Percentiles rank a stretch among this genome's conserved stretches.
Conservation (phyloP, 2,113 vertebrate genomes). For the Oncorhynchus keta region DNA sequence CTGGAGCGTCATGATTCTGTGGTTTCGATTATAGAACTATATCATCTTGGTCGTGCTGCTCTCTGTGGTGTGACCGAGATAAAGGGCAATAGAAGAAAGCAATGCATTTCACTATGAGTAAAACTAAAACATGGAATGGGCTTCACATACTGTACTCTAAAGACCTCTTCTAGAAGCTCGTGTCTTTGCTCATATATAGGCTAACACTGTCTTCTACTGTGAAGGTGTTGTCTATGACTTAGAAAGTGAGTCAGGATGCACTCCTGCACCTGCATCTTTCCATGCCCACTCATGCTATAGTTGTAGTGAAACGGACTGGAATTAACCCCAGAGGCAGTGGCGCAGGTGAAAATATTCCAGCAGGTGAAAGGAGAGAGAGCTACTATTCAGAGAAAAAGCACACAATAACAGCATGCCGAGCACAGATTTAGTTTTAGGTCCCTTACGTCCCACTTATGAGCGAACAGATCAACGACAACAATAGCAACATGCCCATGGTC, state of each 20-base stretch:
- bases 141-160: not conserved
- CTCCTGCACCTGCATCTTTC: not conserved
- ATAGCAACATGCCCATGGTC: not conserved
- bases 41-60: constrained; percentile 33
- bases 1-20: constrained; percentile 57
- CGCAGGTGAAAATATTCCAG: constrained; percentile 69
- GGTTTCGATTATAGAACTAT: constrained; percentile 45
- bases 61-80: constrained; percentile 28
- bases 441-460: constrained; percentile 31
- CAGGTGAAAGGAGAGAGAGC: constrained; percentile 42
- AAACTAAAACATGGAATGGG: constrained; percentile 2
- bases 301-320: constrained; percentile 60
- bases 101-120: constrained; percentile 24
- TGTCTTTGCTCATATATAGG: too few relatives aligned
- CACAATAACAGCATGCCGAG: constrained; percentile 51
- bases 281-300: not conserved
- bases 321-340: constrained; percentile 62
- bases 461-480: not conserved
- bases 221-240: too few relatives aligned
- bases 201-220: too few relatives aligned
- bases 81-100: constrained; percentile 29
- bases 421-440: constrained; percentile 70
- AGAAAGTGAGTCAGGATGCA: too few relatives aligned
- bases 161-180: too few relatives aligned
- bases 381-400: constrained; percentile 69